Evolutionary conservation across 2,888 invertebrate species (phyloP).

Genomic region (Deilephila porcellus): DNA sequence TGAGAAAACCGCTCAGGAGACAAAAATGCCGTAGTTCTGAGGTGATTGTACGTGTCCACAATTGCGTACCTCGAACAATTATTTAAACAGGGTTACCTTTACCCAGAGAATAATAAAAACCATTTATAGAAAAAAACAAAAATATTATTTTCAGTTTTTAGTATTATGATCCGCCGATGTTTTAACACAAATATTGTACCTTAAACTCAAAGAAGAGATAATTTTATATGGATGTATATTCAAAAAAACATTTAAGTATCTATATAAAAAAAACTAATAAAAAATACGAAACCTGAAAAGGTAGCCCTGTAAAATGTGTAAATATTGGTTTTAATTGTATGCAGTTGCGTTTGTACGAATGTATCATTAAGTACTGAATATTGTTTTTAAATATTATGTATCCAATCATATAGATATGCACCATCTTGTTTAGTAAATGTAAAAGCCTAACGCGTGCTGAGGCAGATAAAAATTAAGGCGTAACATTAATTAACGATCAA

Average conservation of each 20-base stretch:
- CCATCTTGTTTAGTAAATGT: constrained; percentile 11
- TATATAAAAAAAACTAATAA: neutral
- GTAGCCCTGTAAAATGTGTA: constrained; percentile 16
- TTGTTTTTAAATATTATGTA: neutral
- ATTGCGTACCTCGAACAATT: constrained; percentile 36
- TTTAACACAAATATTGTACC: too few relatives aligned
- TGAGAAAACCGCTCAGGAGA: constrained; percentile 76
- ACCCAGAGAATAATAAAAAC: neutral
- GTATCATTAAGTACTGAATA: neutral
- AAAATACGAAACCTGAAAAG: neutral
- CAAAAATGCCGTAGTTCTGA: constrained; percentile 82
- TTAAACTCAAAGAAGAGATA: too few relatives aligned
- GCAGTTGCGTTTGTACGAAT: neutral
- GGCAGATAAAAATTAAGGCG: neutral
- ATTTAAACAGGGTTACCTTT: constrained; percentile 16
- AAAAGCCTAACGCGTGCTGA: neutral
- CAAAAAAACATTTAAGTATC: too few relatives aligned
- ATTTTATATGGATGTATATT: too few relatives aligned
- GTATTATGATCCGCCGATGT: neutral
- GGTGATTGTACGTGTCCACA: constrained; percentile 62
- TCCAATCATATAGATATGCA: neutral
- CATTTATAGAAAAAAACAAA: too few relatives aligned
- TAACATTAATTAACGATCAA: too few relatives aligned
- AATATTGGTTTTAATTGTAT: constrained; percentile 23
- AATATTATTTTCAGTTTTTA: neutral